Base-by-base conservation (phyloP, 2,797 vertebrate genomes). In the Cryptoblepharus egeriae region DNA sequence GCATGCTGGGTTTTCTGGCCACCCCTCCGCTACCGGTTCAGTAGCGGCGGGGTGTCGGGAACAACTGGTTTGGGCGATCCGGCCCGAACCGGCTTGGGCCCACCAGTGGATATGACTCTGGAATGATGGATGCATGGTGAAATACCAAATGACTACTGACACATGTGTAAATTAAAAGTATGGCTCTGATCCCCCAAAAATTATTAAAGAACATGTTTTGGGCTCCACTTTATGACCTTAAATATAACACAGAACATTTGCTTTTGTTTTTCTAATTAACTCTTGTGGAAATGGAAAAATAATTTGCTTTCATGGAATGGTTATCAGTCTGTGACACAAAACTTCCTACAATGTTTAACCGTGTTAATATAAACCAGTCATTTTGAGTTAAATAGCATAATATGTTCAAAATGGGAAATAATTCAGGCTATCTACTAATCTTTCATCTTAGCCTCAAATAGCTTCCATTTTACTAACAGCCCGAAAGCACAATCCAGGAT, bases 351-450 rank as follows among this genome's bases (percentile, higher is more conserved):
- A 87, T 91, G 87, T 92, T 95, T 94, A 94, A 95, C 93, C 92
- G 87, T 88, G 92, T 94, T 95, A 94, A 95, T 95, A 90, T 85
- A 94, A 95, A 94, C 92, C 94, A 95, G 88, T 91, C 92, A 85
- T 87, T 89, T 81, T 76, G 81, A 84, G 84, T 90, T 95, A 94
- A 93, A 90, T 86, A 89, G 94, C 94, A 93, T 87, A 95, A 93
- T 93, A 89, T 94, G 93, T 92, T 87, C 85, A 85, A 89, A 93
- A 87, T 92, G 91, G 93, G 71, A 93, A 95, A 93, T 90, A 95
- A 93, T 89, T 91, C 89, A 89, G 91, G 92, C 90, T 92, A 93
- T 94, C 85, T 68, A 86, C 82, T 92, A 86, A 91, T 82, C 81
- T 92, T 91, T 79, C 58, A 67, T 63, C 64, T 35, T 92, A 75